These are phyloP conservation scores for Cossypha caffra DNA, from an alignment of 2,797 vertebrate species.

Conservation along the genomic window DNA sequence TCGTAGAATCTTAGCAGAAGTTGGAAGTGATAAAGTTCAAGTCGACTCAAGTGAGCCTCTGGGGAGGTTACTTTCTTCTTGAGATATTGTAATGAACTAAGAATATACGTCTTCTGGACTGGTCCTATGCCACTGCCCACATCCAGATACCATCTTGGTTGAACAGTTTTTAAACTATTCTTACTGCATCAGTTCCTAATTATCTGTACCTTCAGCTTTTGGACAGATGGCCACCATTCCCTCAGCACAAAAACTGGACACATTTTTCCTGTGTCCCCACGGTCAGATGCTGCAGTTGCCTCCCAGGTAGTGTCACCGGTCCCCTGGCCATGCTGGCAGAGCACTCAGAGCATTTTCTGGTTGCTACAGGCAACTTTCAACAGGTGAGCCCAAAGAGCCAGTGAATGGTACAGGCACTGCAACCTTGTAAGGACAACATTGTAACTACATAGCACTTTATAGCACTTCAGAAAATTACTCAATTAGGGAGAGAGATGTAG, in stretches of 20 bases:
- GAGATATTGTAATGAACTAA: background rate
- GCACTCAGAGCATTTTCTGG: background rate
- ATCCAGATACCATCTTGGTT: background rate
- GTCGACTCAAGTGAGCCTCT: background rate
- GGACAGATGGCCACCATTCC: background rate
- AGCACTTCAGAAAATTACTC: background rate
- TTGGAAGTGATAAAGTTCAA: background rate
- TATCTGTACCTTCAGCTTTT: background rate
- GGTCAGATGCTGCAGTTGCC: background rate
- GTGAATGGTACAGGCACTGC: background rate
- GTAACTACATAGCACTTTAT: fast-evolving
- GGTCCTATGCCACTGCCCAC: background rate
- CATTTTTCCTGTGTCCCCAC: background rate
- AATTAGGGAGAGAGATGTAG: background rate
- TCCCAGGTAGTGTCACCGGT: fast-evolving
- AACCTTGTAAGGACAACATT: background rate
- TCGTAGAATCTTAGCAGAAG: background rate
- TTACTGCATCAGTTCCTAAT: background rate
- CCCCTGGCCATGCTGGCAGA: background rate
- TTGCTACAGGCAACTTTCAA: background rate
- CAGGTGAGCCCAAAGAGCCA: background rate
- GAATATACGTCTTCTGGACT: background rate
- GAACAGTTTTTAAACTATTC: background rate
- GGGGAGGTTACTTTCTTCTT: background rate
- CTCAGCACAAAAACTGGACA: background rate